Conservation (phyloP, 2,113 vertebrate genomes). For the Cyanoramphus novaezelandiae region DNA sequence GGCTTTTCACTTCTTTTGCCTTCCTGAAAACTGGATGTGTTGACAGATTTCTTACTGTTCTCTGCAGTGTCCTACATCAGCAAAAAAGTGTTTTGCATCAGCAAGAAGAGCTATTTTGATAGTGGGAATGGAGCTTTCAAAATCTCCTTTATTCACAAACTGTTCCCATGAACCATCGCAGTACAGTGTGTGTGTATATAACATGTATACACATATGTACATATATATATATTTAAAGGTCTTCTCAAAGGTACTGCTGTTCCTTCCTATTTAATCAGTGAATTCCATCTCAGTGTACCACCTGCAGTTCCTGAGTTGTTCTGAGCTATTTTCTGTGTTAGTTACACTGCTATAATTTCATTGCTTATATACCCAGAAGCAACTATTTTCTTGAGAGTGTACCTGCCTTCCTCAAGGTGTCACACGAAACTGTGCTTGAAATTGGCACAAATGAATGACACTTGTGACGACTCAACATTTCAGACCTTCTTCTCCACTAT, state of each 20-base stretch:
- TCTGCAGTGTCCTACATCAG: background rate
- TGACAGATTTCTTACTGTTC: background rate
- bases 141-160: background rate
- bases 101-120: background rate
- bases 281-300: background rate
- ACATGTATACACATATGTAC: fast-evolving
- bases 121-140: background rate
- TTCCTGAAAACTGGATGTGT: background rate
- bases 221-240: background rate
- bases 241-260: background rate
- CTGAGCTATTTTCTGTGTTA: background rate
- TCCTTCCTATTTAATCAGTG: background rate
- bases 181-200: fast-evolving
- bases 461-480: background rate
- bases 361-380: background rate
- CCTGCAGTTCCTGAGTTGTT: background rate
- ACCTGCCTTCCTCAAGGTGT: background rate
- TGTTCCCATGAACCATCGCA: background rate
- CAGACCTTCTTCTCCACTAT: background rate
- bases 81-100: background rate
- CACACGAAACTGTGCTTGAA: background rate
- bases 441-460: background rate
- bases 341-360: background rate
- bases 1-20: background rate
- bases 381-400: background rate